phyloP scores from a whole-genome alignment of 2,113 vertebrate species.

The Gnathonemus echidnorhynchus region DNA sequence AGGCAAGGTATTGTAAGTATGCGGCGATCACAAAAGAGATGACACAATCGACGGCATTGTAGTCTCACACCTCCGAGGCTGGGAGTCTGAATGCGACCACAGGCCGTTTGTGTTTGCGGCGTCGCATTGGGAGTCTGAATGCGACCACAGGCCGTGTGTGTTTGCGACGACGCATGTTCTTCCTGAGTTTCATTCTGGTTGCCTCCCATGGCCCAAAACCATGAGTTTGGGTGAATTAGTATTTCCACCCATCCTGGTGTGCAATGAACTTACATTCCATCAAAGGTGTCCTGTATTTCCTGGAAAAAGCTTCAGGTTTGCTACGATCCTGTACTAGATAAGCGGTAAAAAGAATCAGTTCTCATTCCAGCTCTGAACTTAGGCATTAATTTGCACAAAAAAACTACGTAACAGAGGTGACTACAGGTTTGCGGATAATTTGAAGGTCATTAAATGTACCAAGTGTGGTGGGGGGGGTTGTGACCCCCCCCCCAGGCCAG shows the following conservation, averaged over 20 bases:
- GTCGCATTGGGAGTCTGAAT: too few relatives aligned
- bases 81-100: background rate
- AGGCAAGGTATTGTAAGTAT: background rate
- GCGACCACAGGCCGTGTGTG: background rate
- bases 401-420: background rate
- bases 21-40: background rate
- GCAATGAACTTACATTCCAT: background rate
- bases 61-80: background rate
- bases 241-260: background rate
- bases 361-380: background rate
- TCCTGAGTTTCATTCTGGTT: background rate
- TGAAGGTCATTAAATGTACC: background rate
- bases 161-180: background rate
- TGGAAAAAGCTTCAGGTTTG: background rate
- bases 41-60: background rate
- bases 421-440: background rate
- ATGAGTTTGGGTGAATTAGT: background rate
- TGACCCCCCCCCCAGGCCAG: background rate
- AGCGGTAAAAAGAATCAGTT: background rate
- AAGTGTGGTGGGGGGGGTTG: background rate
- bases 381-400: background rate
- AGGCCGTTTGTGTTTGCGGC: background rate
- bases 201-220: background rate
- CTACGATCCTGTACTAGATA: background rate
- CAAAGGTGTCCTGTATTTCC: background rate